These are phyloP conservation scores for Capitulum mitella DNA, from an alignment of 2,888 invertebrate species.

Conservation along the genomic window DNA sequence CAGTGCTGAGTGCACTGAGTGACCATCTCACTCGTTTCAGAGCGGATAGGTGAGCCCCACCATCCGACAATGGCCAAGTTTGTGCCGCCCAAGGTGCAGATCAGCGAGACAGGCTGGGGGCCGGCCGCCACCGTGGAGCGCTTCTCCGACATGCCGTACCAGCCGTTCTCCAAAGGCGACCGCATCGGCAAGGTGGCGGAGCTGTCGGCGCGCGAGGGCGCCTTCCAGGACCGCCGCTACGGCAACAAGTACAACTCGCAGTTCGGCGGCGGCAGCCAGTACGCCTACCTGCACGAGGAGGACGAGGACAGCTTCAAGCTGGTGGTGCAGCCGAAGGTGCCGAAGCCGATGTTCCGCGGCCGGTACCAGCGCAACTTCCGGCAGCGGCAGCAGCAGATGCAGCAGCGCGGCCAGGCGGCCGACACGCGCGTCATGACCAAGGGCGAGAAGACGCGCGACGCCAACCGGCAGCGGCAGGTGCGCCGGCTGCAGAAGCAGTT, in stretches of 20 bases:
- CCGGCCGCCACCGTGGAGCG: conserved; percentile 90
- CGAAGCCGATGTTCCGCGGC: conserved; percentile 84
- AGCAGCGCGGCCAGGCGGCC: conserved; percentile 51
- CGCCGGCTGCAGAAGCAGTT: conserved; percentile 80
- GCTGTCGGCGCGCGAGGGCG: neutral
- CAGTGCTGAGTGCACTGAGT: too few relatives aligned
- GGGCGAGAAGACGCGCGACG: conserved; percentile 60
- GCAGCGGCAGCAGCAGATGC: conserved; percentile 45
- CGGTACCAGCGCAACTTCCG: conserved; percentile 58
- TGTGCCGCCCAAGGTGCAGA: conserved; percentile 65
- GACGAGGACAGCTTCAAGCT: conserved; percentile 98
- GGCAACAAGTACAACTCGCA: conserved; percentile 82
- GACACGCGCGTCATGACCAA: conserved; percentile 66
- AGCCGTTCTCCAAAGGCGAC: conserved; percentile 98
- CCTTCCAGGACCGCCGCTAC: conserved; percentile 87
- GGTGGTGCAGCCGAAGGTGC: too few relatives aligned
- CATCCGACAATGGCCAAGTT: conserved; percentile 47
- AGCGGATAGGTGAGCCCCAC: too few relatives aligned
- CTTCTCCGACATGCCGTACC: conserved; percentile 92
- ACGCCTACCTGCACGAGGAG: conserved; percentile 97
- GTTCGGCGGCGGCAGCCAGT: conserved; percentile 82
- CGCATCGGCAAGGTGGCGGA: conserved; percentile 81
- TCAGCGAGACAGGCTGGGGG: conserved; percentile 91
- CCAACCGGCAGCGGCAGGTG: conserved; percentile 51
- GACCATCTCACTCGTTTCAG: too few relatives aligned